A percentile compares a stretch with the other conserved stretches of the same genome.
Evolutionary conservation across 1,140 invertebrate genomes (phyloP).

Genomic region (Araneus ventricosus): DNA sequence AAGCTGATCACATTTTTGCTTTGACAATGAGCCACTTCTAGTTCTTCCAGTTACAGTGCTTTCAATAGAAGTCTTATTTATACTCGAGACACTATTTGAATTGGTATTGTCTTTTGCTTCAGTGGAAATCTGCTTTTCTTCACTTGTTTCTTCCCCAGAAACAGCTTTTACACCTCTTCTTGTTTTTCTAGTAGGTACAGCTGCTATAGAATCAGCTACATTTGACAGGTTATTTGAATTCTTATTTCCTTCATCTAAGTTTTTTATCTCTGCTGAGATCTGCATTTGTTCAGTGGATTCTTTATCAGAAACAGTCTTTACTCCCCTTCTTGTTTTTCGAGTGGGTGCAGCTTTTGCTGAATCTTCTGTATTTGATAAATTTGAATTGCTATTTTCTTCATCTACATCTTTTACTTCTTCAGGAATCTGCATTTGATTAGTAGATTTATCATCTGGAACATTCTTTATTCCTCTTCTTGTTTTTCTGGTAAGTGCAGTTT

Average conservation of each 20-base stretch:
- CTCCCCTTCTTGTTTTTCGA: not conserved
- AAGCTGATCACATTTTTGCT: too few relatives aligned
- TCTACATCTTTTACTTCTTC: not conserved
- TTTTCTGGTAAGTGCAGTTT: not conserved
- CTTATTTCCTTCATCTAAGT: too few relatives aligned
- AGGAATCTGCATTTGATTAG: not conserved
- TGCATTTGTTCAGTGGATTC: too few relatives aligned
- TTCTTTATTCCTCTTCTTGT: not conserved
- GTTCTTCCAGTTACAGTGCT: not conserved
- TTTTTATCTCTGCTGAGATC: too few relatives aligned
- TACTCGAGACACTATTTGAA: not conserved
- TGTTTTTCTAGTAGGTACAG: not conserved
- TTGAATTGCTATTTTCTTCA: too few relatives aligned
- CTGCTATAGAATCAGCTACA: not conserved
- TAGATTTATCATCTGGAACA: too few relatives aligned
- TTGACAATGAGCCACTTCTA: too few relatives aligned
- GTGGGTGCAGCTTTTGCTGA: not conserved
- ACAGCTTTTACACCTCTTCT: not conserved
- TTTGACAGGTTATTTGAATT: too few relatives aligned
- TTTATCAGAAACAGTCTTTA: not conserved
- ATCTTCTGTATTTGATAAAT: not conserved
- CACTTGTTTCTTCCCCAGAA: not conserved
- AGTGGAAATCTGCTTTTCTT: not conserved
- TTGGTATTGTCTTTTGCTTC: not conserved
- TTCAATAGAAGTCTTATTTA: not conserved